Evolutionary conservation across 2,888 invertebrate species (phyloP), one percentile per base, ranked within the genome.

Genomic region (Craniophora ligustri): DNA sequence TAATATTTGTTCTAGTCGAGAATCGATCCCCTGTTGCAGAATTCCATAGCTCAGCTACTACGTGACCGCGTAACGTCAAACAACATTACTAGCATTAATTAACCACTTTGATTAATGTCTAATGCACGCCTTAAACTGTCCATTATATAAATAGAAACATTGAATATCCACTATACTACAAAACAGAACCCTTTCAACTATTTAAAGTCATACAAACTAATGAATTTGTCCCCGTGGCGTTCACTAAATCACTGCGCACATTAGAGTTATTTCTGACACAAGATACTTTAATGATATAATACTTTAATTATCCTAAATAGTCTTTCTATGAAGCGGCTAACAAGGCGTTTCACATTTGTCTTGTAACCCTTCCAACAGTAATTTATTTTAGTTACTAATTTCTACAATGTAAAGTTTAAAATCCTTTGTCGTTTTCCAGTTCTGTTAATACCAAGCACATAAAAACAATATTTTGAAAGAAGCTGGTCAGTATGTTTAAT

Each of bases 261-360:
- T 70, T 66, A 54, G 19, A 69, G 54, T 51, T 75, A 71, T 62
- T 58, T 62, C 40, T 50, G 57, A 46, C 44, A 28, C 40, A 18
- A 39, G 32, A 35, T 13, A n/a, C 31, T 32, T 48, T 66, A 56
- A 67, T 54, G 47, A 54, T 61, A 49, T n/a, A n/a, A n/a, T n/a
- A n/a, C n/a, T n/a, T n/a, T n/a, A n/a, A n/a, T n/a, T n/a, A 70
- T 71, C 54, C 26, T 50, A 44, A 66, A 74, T 67, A 59, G 49
- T 51, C 38, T 28, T 31, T 2, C 40, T 49, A 31, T 65, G 18
- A 21, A 45, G 14, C 31, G 2, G 55, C 57, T 48, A 58, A 63
- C 71, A 70, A 58, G 51, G 49, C 18, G 47, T 42, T 21, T 26
- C 28, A 30, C 53, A 60, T 69, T 56, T 18, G 39, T 56, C 41